A percentile compares a stretch with the other conserved stretches of the same genome.
Conservation (phyloP, 2,113 vertebrate genomes). For the Trichomycterus rosablanca region DNA sequence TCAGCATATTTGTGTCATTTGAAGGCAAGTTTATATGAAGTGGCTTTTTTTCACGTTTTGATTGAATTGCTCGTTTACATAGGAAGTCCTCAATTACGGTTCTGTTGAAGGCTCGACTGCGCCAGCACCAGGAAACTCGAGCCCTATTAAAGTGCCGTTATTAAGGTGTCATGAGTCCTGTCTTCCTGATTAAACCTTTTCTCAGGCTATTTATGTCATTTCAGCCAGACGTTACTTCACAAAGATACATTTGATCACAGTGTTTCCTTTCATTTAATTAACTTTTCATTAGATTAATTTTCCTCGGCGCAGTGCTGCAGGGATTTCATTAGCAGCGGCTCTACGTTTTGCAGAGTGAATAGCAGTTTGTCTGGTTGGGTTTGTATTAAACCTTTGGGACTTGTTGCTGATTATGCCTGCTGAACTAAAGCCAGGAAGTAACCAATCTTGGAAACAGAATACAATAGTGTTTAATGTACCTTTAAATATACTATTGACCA, state of each 20-base stretch:
- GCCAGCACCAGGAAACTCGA: slow-evolving; percentile 34
- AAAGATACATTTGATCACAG: slow-evolving; percentile 40
- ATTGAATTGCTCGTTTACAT: slow-evolving; percentile 45
- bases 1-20: slow-evolving; percentile 44
- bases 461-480: slow-evolving; percentile 7
- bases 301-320: slow-evolving; percentile 24
- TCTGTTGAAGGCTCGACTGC: slow-evolving; percentile 35
- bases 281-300: slow-evolving; percentile 30
- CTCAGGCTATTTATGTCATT: slow-evolving; percentile 43
- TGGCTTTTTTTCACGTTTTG: slow-evolving; percentile 42
- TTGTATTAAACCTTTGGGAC: slow-evolving; percentile 27
- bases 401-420: slow-evolving; percentile 16
- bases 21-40: slow-evolving; percentile 41
- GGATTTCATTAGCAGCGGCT: slow-evolving; percentile 27
- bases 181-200: slow-evolving; percentile 43
- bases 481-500: slow-evolving; percentile 6
- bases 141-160: slow-evolving; percentile 38
- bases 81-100: slow-evolving; percentile 44
- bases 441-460: slow-evolving; percentile 17
- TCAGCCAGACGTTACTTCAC: slow-evolving; percentile 41
- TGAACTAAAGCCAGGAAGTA: slow-evolving; percentile 31
- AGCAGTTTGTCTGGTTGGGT: slow-evolving; percentile 32
- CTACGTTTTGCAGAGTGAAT: slow-evolving; percentile 20
- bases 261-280: slow-evolving; percentile 43
- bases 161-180: slow-evolving; percentile 48